phyloP scores from a whole-genome alignment of 2,888 invertebrate species.

The Diadegma fenestrale region DNA sequence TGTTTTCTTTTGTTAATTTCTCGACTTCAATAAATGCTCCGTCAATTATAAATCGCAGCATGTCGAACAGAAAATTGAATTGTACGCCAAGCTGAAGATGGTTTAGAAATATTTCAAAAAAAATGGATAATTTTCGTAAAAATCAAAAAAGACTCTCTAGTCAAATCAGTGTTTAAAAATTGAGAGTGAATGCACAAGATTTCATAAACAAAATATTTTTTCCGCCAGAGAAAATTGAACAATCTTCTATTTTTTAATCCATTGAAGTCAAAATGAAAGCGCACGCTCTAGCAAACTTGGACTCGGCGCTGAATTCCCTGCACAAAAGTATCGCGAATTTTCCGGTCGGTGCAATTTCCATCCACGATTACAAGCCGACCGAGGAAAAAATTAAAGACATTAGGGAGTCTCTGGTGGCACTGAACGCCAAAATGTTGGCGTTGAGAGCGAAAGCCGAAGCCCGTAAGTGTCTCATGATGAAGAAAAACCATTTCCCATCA shows the following conservation, averaged over 20 bases:
- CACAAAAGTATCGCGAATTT: constrained; percentile 65
- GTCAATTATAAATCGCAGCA: not conserved
- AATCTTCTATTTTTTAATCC: not conserved
- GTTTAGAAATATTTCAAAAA: not conserved
- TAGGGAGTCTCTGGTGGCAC: constrained; percentile 58
- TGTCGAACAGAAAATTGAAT: not conserved
- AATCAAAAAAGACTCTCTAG: not conserved
- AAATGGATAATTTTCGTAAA: not conserved
- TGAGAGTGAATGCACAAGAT: too few relatives aligned
- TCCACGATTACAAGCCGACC: constrained; percentile 70
- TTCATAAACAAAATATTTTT: not conserved
- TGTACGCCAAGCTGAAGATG: not conserved
- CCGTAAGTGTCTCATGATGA: constrained; percentile 51
- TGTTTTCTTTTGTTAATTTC: not conserved
- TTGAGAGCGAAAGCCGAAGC: constrained; percentile 56
- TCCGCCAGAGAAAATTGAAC: not conserved
- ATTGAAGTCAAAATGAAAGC: constrained; percentile 49
- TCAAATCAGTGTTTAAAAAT: constrained; percentile 3
- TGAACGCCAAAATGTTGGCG: constrained; percentile 63
- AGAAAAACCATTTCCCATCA: not conserved
- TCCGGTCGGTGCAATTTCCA: constrained; percentile 70
- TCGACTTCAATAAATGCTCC: not conserved
- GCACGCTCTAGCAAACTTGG: constrained; percentile 46
- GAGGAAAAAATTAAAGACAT: constrained; percentile 68
- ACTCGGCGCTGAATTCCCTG: constrained; percentile 49